These are phyloP conservation scores for Mormoops blainvillei DNA, from an alignment of 2,113 vertebrate species.

Conservation along the genomic window DNA sequence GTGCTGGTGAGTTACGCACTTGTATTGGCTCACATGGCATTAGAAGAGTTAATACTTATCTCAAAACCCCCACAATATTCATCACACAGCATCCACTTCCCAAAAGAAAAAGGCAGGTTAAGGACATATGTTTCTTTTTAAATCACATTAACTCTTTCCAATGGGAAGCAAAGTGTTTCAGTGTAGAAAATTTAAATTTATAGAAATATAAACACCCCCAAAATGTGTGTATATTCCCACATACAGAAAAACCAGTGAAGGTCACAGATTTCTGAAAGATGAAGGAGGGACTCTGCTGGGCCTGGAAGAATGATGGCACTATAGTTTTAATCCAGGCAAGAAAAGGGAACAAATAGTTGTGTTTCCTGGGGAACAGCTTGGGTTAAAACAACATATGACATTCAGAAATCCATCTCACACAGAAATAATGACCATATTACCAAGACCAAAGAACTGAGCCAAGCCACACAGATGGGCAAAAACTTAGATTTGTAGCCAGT, in stretches of 20 bases:
- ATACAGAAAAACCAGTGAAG: not conserved
- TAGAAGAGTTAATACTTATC: not conserved
- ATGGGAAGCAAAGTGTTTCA: not conserved
- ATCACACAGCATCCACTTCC: not conserved
- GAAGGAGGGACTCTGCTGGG: not conserved
- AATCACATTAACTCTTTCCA: not conserved
- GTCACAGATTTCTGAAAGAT: not conserved
- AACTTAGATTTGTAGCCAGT: not conserved
- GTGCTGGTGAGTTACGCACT: not conserved
- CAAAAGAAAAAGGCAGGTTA: not conserved
- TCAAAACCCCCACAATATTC: not conserved
- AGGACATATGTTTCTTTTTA: not conserved
- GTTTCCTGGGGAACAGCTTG: not conserved
- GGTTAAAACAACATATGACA: not conserved
- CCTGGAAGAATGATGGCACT: not conserved
- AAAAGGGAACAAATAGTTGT: not conserved
- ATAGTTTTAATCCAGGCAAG: not conserved
- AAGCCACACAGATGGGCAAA: not conserved
- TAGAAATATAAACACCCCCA: not conserved
- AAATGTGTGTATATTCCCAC: not conserved
- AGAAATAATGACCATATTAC: conserved; percentile 14
- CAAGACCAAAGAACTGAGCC: not conserved
- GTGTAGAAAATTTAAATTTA: not conserved
- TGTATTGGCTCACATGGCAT: not conserved
- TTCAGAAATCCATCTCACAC: not conserved